Base-by-base conservation (phyloP, 2,113 vertebrate genomes). In the Tachuris rubrigastra region DNA sequence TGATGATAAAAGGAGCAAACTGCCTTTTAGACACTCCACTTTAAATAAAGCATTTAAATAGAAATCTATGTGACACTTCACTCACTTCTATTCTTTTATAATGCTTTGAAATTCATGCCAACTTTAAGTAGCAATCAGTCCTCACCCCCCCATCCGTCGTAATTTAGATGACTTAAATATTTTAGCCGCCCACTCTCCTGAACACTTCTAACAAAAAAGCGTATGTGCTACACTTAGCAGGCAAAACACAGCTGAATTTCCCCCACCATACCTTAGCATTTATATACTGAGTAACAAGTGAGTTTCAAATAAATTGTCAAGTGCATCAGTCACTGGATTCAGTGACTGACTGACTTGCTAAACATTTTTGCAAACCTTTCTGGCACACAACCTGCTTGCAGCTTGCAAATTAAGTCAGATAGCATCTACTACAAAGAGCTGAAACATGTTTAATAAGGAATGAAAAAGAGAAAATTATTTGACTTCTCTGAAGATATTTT, bases 141-240 rank as follows among this genome's bases (percentile, higher is more conserved):
- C 66, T 87, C 84, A 95, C 78, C 53, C 69, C 55, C 77, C 65
- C 86, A 72, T 84, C 83, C 10, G 0, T 65, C 3, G 9, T 92
- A 93, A 94, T 94, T 30, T 90, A 56, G 86, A 87, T 97, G 92
- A 93, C 66, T 96, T 91, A 95, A 85, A 97, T 96, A 93, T 94
- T 96, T 97, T 49, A 93, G 62, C 95, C 93, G 89, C 96, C 96
- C 86, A 96, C 96, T 95, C 80, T 87, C 41, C 69, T 66, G 66
- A 96, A 66, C 76, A 66, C 68, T 94, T 94, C 77, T 87, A 95
- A 96, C 96, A 96, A 96, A 96, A 93, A 71, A 93, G 86, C 80
- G 21, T 96, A 96, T 94, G 95, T 79, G 76, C 62, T 88, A 91
- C 65, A 71, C 85, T 94, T 58, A 81, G 35, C 86, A 92, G 92